Base-by-base conservation (phyloP, 2,888 invertebrate genomes). In the Erebia epiphron region DNA sequence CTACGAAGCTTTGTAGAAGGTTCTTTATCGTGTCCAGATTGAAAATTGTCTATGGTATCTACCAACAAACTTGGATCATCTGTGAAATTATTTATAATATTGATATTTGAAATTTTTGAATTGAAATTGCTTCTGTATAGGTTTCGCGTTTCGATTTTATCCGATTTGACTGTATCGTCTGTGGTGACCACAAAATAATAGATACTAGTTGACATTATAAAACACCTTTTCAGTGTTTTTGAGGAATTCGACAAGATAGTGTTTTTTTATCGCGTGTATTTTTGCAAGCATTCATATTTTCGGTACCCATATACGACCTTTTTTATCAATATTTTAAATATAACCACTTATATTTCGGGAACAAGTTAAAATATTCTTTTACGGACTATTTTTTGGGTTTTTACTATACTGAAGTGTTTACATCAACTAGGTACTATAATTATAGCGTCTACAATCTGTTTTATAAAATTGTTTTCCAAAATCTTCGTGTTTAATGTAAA, bases 1-100 rank as follows among this genome's bases (percentile, higher is more conserved):
- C 77, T 84, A 71, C 81, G 82, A 83, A 78, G 82, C 83, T 80
- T 46, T 72, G 41, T 54, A 73, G 72, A 76, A 77, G 82, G 88
- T 80, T 79, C 81, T 86, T 88, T 86, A 74, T 72, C 11, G 65
- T 65, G 74, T 75, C 68, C 76, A 67, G 72, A 64, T 73, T 46
- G 18, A 35, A 58, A 49, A 21, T 26, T 21, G 14, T 62, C 49
- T 62, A 46, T 49, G 61, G 18, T 35, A 18, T 16, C 2, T 3
- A 18, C 9, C 16, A 10, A 54, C 10, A 46, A 13, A 13, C 46
- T 13, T 3, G 11, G 11, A 11, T 46, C 9, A 11, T 11, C 10
- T 46, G 46, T 11, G 11, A 1, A 46, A 13, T 11, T 46, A 46
- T n/a, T n/a, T n/a, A n/a, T n/a, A n/a, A n/a, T n/a, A n/a, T n/a